Percentiles rank a stretch among this genome's conserved stretches.
Conservation (phyloP, 2,888 invertebrate species). For the Drosophila picticornis region DNA sequence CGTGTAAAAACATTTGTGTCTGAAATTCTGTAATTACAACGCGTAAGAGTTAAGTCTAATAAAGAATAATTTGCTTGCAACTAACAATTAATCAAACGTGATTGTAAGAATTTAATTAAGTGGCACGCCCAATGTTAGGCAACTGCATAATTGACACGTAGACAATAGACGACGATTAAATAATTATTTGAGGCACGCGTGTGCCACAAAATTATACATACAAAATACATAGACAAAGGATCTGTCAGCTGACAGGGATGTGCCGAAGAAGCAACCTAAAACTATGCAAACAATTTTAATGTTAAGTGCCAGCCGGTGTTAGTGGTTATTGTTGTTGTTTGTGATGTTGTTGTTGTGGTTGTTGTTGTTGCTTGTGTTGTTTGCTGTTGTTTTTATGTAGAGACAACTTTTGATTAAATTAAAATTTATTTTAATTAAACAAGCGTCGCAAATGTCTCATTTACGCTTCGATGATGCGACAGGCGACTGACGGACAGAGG, state of each 20-base stretch:
- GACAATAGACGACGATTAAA: conserved; percentile 33
- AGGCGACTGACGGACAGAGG: conserved; percentile 44
- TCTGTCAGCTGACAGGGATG: conserved; percentile 34
- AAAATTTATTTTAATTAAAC: conserved; percentile 83
- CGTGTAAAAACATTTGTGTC: background rate
- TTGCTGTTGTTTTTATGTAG: conserved; percentile 26
- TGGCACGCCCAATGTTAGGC: conserved; percentile 56
- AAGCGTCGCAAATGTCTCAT: conserved; percentile 83
- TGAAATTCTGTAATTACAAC: background rate
- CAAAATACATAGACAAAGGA: conserved; percentile 3
- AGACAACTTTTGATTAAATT: conserved; percentile 82
- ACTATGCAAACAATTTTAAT: conserved; percentile 79
- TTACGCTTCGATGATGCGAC: conserved; percentile 82
- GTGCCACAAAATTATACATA: conserved; percentile 23
- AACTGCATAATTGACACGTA: conserved; percentile 49
- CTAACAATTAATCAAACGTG: conserved; percentile 59
- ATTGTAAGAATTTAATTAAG: conserved; percentile 51
- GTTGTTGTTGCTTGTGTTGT: conserved; percentile 31
- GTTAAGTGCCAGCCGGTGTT: conserved; percentile 68
- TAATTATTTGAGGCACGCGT: conserved; percentile 33
- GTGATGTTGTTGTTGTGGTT: conserved; percentile 11
- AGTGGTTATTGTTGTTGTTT: conserved; percentile 27
- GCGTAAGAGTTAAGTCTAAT: conserved; percentile 3
- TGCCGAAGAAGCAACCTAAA: conserved; percentile 41
- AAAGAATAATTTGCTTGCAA: conserved; percentile 13